Evolutionary conservation across 2,888 invertebrate species (phyloP), one percentile per base, ranked within the genome.

Genomic region (Liopterus haemorrhoidalis): DNA sequence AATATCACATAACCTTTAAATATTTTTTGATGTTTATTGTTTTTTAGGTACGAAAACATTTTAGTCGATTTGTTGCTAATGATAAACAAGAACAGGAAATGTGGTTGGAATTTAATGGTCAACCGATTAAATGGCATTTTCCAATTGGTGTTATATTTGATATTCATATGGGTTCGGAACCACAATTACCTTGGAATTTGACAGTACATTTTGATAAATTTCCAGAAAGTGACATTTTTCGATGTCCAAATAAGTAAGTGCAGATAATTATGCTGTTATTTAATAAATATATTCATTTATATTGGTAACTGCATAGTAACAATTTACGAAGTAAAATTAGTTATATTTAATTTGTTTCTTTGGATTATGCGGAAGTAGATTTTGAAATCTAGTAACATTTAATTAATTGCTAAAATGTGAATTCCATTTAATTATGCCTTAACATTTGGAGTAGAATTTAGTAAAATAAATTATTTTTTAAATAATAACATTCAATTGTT

Each of bases 181-280:
- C 81, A 19, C 77, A 80, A 54, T 72, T 95, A 25, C 97, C 97
- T 0, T 99, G 97, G 97, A 81, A 78, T 56, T 72, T 99, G 19
- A 91, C 86, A 18, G 91, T 96, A 9, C 95, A 95, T 66, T 96
- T 95, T 68, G 84, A 91, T 57, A 88, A 91, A 65, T 96, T 94
- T 68, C 96, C 96, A 9, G 91, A 92, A 61, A 80, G 84, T 36
- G 75, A 86, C 57, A 72, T 97, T n/a, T 78, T 96, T 55, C 85
- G 83, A 63, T 91, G 92, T 63, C 78, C 79, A 37, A 87, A 82
- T 61, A 87, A 86, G 89, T 89, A 74, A 61, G 64, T 58, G 9
- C 20, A 14, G 12, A 5, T 22, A n/a, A 38, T 16, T n/a, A n/a
- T n/a, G n/a, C 19, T 9, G 8, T 37, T 2, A 21, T 11, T 9